A percentile compares a stretch with the other conserved stretches of the same genome.
These are phyloP conservation scores for Zapus hudsonius DNA, from an alignment of 2,113 vertebrate genomes.

Conservation along the genomic window DNA sequence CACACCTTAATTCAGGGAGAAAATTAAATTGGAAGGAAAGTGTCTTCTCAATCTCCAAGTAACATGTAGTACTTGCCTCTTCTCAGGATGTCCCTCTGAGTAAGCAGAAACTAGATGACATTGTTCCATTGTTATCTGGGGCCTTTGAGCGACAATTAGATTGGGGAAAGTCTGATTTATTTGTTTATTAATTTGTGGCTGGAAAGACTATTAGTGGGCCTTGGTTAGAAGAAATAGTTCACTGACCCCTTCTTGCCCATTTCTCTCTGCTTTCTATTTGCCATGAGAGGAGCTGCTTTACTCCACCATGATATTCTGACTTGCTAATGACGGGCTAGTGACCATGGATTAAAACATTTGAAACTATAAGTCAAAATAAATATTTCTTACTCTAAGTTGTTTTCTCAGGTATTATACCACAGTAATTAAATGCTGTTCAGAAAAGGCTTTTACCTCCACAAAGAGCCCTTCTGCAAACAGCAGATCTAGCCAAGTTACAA, in stretches of 20 bases:
- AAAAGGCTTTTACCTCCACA: not conserved
- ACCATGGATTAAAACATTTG: not conserved
- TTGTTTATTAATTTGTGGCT: not conserved
- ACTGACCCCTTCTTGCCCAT: not conserved
- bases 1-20: not conserved
- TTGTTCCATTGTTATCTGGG: not conserved
- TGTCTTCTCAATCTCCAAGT: not conserved
- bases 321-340: not conserved
- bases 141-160: not conserved
- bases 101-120: not conserved
- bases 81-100: not conserved
- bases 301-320: not conserved
- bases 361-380: not conserved
- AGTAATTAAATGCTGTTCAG: not conserved
- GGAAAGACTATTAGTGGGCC: not conserved
- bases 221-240: not conserved
- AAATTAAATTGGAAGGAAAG: not conserved
- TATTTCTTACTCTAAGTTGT: not conserved
- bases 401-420: not conserved
- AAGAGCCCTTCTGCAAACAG: not conserved
- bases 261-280: not conserved
- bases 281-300: not conserved
- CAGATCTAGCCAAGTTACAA: not conserved
- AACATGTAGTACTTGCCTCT: not conserved
- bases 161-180: not conserved